phyloP scores from a whole-genome alignment of 2,797 vertebrate species.

The Carduelis carduelis region DNA sequence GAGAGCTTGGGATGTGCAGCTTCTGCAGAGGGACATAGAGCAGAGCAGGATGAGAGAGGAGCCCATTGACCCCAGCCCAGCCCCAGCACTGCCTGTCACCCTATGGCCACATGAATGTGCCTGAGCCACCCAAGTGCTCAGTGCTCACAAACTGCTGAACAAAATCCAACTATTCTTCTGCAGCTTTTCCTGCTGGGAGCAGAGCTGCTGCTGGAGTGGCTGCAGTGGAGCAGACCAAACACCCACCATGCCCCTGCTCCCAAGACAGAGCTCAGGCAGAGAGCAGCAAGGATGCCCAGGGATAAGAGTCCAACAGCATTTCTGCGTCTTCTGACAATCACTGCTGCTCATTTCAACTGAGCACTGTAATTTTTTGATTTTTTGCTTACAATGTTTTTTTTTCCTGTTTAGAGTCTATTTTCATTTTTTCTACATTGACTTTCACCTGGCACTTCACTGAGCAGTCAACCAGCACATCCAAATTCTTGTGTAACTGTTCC shows the following conservation, averaged over 20 bases:
- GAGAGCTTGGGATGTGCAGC: constrained; percentile 77
- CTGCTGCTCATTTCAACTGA: neutral
- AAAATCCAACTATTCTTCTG: neutral
- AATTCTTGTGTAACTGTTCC: neutral
- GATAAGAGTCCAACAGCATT: neutral
- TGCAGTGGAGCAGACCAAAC: neutral
- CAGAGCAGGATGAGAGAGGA: neutral
- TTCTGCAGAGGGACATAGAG: constrained; percentile 70
- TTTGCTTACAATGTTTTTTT: neutral
- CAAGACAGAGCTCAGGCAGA: neutral
- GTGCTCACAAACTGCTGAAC: neutral
- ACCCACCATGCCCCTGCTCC: neutral
- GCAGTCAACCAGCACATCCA: neutral
- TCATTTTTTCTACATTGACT: neutral
- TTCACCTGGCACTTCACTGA: neutral
- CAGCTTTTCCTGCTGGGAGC: neutral
- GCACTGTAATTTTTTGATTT: neutral
- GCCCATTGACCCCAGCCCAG: neutral
- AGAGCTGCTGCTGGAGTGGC: neutral
- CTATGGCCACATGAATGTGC: accelerated
- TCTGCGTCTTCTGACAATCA: neutral
- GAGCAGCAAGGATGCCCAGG: neutral
- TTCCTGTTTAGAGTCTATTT: neutral
- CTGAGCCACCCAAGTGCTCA: accelerated
- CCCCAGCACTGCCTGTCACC: neutral